phyloP scores from a whole-genome alignment of 2,113 vertebrate genomes.

The Macquaria ambigua region DNA sequence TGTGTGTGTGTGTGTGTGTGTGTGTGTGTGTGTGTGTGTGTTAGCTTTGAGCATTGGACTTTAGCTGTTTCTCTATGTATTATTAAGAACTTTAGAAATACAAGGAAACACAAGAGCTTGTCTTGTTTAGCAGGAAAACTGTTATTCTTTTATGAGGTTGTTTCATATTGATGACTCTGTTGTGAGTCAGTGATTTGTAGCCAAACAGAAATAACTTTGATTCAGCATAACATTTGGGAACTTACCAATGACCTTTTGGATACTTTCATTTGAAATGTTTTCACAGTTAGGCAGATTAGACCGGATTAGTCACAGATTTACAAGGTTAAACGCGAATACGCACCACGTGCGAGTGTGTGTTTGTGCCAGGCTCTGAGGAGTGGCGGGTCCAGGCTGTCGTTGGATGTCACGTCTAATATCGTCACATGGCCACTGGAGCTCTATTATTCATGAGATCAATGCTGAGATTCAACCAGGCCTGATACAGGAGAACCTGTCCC shows the following conservation, averaged over 20 bases:
- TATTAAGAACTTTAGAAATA: slow-evolving; percentile 68
- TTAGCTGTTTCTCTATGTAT: slow-evolving; percentile 63
- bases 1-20: slow-evolving; percentile 44
- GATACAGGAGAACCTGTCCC: slow-evolving; percentile 48
- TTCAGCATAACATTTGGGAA: slow-evolving; percentile 42
- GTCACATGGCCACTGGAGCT: slow-evolving; percentile 59
- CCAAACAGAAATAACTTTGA: slow-evolving; percentile 65
- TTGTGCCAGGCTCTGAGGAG: slow-evolving; percentile 41
- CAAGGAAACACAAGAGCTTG: slow-evolving; percentile 61
- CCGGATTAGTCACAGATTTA: slow-evolving; percentile 44
- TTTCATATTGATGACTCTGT: slow-evolving; percentile 78
- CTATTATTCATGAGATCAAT: slow-evolving; percentile 83
- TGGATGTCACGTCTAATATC: slow-evolving; percentile 76
- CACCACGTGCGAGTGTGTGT: slow-evolving; percentile 20
- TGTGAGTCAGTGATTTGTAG: slow-evolving; percentile 76
- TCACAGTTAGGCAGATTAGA: slow-evolving; percentile 14
- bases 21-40: slow-evolving; percentile 50
- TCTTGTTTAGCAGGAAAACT: slow-evolving; percentile 60
- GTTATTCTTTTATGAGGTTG: slow-evolving; percentile 73
- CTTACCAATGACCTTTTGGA: slow-evolving; percentile 52
- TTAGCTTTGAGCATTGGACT: slow-evolving; percentile 46
- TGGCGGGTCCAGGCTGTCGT: slow-evolving; percentile 43
- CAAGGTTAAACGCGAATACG: slow-evolving; percentile 27
- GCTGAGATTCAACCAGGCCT: slow-evolving; percentile 65
- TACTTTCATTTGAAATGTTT: slow-evolving; percentile 39